Percentiles rank a stretch among this genome's conserved stretches.
These are phyloP conservation scores for Manduca sexta DNA, from an alignment of 1,140 invertebrate species.

Conservation along the genomic window DNA sequence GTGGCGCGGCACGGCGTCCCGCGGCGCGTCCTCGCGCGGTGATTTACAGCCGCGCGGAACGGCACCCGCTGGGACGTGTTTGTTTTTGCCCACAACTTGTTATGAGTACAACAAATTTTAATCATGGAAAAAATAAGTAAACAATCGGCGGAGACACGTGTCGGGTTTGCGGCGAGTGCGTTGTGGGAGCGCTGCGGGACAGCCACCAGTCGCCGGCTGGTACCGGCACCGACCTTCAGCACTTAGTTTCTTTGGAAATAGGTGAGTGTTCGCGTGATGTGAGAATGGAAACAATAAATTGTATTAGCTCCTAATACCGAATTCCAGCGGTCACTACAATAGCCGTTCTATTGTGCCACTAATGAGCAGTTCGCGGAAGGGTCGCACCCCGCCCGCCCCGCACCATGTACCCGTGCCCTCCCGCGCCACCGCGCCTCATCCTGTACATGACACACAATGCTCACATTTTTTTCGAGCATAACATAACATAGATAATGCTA, in stretches of 20 bases:
- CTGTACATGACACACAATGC: too few relatives aligned
- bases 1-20: background rate
- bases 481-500: too few relatives aligned
- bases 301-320: background rate
- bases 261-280: too few relatives aligned
- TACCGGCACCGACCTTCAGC: too few relatives aligned
- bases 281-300: background rate
- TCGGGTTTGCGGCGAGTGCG: background rate
- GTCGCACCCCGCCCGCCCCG: background rate
- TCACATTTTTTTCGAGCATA: too few relatives aligned
- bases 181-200: background rate
- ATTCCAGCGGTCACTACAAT: background rate
- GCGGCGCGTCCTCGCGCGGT: background rate
- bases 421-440: too few relatives aligned
- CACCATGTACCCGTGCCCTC: background rate
- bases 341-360: too few relatives aligned
- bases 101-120: conserved; percentile 9
- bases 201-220: too few relatives aligned
- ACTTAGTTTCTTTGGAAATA: too few relatives aligned
- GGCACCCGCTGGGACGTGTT: conserved; percentile 7
- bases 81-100: conserved; percentile 11
- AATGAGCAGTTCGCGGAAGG: conserved; percentile 11
- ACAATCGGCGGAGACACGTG: background rate
- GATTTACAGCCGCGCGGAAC: too few relatives aligned
- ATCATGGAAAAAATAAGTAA: background rate